Conservation (phyloP, 1,140 invertebrate species). For the Triops longicaudatus region DNA sequence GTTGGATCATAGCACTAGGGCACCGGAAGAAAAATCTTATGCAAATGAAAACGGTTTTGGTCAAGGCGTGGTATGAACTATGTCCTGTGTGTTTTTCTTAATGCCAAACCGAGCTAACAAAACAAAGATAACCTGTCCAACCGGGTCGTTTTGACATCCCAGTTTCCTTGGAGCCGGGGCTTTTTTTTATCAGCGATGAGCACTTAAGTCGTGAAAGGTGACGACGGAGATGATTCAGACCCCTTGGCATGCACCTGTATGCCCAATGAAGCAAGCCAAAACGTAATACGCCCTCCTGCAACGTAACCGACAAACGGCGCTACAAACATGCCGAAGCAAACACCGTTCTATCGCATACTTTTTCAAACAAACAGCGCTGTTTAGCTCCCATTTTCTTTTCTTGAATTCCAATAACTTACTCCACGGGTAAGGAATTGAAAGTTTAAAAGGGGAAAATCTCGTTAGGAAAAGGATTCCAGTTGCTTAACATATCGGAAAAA, state of each 20-base stretch:
- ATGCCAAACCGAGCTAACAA: not conserved
- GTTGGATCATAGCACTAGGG: not conserved
- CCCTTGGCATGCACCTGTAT: not conserved
- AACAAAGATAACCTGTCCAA: not conserved
- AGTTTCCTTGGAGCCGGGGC: not conserved
- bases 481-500: not conserved
- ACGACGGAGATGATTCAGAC: constrained; percentile 8
- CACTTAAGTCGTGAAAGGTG: constrained; percentile 11
- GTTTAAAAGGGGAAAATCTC: no score
- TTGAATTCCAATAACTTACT: no score
- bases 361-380: no score
- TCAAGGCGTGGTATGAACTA: constrained; percentile 1
- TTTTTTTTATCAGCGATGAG: not conserved
- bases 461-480: no score
- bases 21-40: constrained; percentile 11
- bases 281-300: not conserved
- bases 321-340: not conserved
- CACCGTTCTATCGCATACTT: no score
- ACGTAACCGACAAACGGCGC: not conserved
- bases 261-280: not conserved
- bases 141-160: not conserved
- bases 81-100: not conserved
- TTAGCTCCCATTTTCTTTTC: no score
- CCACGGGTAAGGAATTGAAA: no score
- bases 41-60: not conserved